Evolutionary conservation across 2,113 vertebrate species (phyloP).

Genomic region (Rhineura floridana): DNA sequence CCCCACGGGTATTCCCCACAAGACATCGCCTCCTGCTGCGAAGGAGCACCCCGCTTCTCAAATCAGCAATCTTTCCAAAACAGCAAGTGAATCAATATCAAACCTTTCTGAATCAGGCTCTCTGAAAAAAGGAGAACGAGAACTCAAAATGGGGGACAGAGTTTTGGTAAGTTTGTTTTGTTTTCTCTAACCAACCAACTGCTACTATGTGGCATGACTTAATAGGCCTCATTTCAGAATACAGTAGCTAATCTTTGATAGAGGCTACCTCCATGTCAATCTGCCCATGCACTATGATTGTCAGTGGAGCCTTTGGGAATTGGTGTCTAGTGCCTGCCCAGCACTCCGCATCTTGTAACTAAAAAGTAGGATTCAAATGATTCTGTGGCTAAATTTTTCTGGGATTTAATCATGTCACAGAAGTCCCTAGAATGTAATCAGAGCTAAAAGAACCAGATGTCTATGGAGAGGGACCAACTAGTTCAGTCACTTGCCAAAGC

Average conservation of each 20-base stretch:
- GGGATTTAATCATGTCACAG: background rate
- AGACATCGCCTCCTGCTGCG: conserved; percentile 54
- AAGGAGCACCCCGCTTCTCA: conserved; percentile 75
- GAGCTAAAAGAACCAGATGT: background rate
- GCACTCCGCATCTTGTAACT: background rate
- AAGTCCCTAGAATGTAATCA: background rate
- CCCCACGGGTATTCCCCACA: conserved; percentile 69
- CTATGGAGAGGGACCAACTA: background rate
- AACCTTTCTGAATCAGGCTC: conserved; percentile 96
- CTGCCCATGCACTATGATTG: background rate
- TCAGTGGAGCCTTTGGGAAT: background rate
- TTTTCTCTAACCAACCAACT: background rate
- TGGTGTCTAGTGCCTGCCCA: background rate
- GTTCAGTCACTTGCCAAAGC: background rate
- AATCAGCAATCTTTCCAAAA: conserved; percentile 86
- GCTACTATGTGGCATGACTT: background rate
- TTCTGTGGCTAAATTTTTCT: background rate
- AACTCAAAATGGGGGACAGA: conserved; percentile 93
- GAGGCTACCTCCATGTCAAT: background rate
- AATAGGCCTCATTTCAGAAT: background rate
- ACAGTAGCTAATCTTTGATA: background rate
- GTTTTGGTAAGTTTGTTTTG: conserved; percentile 87
- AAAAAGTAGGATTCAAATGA: background rate
- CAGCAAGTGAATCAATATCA: conserved; percentile 92
- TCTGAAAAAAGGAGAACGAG: conserved; percentile 94